Evolutionary conservation across 2,797 vertebrate species (phyloP), one percentile per base, ranked within the genome.

Genomic region (Bradypodion ventrale): DNA sequence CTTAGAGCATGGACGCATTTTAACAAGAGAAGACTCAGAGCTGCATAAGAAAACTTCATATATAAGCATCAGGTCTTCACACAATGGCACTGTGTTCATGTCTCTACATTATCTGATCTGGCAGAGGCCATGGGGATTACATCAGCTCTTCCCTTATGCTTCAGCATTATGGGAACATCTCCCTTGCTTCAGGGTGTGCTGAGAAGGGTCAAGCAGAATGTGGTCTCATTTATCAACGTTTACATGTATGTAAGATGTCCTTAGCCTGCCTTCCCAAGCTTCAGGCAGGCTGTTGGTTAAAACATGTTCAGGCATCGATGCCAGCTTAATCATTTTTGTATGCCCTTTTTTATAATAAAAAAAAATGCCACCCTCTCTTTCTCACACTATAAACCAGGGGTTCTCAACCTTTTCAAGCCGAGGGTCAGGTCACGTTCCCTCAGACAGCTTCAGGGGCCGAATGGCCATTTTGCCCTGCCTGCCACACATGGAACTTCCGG

Each of bases 31-130:
- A 12, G 27, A n/a, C 7, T n/a, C 37, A 63, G 21, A 82, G 12
- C 32, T 75, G 25, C 44, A 65, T 44, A 74, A 73, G 40, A 46
- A 21, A 62, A n/a, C 62, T 56, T 75, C 44, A 60, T 52, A 32
- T 46, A n/a, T n/a, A 70, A 78, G 27, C n/a, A 66, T 23, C 32
- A 59, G 42, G 66, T 42, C 5, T 59, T 80, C 68, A 80, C 52
- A 69, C 74, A 77, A 69, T 70, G 49, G n/a, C 46, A 27, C 72
- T 77, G 37, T 77, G 65, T 83, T 77, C 60, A 68, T 52, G 15
- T 21, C 44, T 75, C 29, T 10, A n/a, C 23, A 60, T 32, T 60
- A 78, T 70, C 52, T 12, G 29, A 78, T 44, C 23, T 35, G 75
- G 37, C 52, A 77, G 40, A 21, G 40, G 75, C 13, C 52, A 78